Conservation (phyloP, 2,113 vertebrate genomes). For the Malaclemys terrapin region DNA sequence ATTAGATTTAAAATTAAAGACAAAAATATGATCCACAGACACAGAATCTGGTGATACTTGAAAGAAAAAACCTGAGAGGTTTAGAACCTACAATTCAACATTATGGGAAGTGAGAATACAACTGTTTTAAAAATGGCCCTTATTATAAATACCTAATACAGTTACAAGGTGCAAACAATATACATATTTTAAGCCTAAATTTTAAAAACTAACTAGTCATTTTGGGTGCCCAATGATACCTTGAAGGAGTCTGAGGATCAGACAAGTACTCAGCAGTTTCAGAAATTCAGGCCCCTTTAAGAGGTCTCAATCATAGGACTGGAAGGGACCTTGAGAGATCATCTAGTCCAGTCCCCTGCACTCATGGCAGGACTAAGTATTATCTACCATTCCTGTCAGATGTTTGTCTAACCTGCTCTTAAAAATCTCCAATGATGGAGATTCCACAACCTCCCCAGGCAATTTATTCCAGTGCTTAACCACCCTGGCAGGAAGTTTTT, state of each 20-base stretch:
- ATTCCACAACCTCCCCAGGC: no score
- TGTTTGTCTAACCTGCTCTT: no score
- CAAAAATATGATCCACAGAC: not conserved
- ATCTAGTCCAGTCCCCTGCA: no score
- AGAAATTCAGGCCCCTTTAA: not conserved
- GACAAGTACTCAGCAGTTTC: not conserved
- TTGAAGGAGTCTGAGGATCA: not conserved
- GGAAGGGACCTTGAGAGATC: no score
- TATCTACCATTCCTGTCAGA: no score
- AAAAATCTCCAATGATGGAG: no score
- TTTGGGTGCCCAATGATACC: not conserved
- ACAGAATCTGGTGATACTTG: fast-evolving
- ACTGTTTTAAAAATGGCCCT: not conserved
- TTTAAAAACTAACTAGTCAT: not conserved
- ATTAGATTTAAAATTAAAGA: not conserved
- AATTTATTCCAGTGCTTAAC: no score
- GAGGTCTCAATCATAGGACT: not conserved
- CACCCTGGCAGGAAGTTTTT: no score
- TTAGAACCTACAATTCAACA: conserved; percentile 5
- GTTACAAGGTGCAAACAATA: not conserved
- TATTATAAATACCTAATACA: not conserved
- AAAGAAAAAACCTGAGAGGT: not conserved
- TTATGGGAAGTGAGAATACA: not conserved
- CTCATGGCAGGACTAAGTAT: no score
- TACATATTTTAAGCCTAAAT: not conserved